Evolutionary conservation across 2,797 vertebrate species (phyloP).

Genomic region (Xenentodon cancila): DNA sequence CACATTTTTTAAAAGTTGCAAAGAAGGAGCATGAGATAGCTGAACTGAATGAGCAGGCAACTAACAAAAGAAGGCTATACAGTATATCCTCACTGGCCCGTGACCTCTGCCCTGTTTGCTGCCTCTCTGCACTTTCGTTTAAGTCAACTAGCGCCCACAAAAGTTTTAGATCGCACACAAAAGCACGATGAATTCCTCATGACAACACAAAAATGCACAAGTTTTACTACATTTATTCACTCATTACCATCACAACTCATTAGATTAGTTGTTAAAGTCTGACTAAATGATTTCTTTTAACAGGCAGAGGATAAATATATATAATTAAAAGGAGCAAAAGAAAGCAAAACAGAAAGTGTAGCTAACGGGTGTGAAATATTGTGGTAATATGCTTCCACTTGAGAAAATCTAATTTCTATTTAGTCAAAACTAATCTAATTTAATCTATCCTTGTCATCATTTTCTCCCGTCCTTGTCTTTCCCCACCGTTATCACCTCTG

Average conservation of each 20-base stretch:
- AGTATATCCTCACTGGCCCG: no score
- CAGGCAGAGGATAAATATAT: background rate
- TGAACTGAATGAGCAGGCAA: no score
- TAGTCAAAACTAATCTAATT: conserved; percentile 56
- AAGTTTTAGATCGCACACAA: no score
- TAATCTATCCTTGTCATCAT: conserved; percentile 38
- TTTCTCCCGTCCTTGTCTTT: conserved; percentile 16
- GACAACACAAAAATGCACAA: no score
- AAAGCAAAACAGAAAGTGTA: conserved; percentile 27
- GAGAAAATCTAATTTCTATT: conserved; percentile 62
- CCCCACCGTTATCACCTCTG: conserved; percentile 7
- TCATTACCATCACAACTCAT: background rate
- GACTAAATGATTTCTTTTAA: conserved; percentile 14
- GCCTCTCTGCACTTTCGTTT: no score
- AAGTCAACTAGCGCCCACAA: no score
- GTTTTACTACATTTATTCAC: background rate
- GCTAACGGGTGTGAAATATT: conserved; percentile 29
- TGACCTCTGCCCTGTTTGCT: no score
- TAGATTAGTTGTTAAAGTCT: conserved; percentile 22
- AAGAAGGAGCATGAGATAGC: no score
- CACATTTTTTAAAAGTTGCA: no score
- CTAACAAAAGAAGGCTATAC: no score
- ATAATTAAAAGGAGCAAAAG: conserved; percentile 27
- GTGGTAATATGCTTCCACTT: conserved; percentile 40
- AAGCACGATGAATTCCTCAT: no score